Conservation (phyloP, 2,797 vertebrate species). For the Anolis apletophallus region DNA sequence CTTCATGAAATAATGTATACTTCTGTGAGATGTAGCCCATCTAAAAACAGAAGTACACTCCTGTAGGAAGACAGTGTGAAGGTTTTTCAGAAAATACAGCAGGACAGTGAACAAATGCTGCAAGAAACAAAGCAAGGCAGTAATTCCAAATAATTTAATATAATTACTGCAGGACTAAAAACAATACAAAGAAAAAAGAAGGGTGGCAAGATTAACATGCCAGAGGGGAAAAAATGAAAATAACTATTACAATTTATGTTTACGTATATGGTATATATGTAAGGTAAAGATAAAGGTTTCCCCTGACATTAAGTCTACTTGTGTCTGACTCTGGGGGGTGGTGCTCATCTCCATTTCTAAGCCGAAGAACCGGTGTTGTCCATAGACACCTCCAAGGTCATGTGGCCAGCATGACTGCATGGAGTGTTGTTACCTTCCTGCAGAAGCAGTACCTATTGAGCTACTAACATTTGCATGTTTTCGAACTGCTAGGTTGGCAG, state of each 20-base stretch:
- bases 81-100: constrained; percentile 1
- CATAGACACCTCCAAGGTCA: no score
- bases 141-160: neutral
- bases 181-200: neutral
- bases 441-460: no score
- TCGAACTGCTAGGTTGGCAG: no score
- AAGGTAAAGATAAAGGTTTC: no score
- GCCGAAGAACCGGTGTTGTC: no score
- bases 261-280: neutral
- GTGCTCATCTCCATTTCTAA: no score
- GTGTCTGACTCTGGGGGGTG: no score
- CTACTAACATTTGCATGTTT: no score
- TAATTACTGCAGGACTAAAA: constrained; percentile 5
- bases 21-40: neutral
- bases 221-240: neutral
- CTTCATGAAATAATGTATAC: accelerated
- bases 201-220: neutral
- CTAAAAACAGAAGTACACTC: neutral
- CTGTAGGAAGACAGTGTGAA: neutral
- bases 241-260: neutral
- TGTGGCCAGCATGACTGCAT: no score
- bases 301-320: no score
- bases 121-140: neutral
- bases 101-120: neutral
- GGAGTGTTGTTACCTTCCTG: no score